phyloP scores from a whole-genome alignment of 2,113 vertebrate species.

The Burhinus bistriatus region DNA sequence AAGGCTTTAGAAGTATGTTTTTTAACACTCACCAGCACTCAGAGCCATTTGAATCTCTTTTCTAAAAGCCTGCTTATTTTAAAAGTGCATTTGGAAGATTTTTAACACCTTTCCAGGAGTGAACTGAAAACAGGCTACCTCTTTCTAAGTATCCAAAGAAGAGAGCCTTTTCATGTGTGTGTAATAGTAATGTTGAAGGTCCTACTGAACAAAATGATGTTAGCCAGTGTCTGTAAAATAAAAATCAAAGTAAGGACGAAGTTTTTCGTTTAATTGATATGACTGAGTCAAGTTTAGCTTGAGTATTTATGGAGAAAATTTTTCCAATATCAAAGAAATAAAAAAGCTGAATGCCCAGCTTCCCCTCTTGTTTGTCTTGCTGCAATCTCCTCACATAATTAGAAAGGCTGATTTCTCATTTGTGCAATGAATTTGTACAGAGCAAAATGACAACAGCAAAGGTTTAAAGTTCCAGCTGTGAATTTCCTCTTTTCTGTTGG shows the following conservation, averaged over 20 bases:
- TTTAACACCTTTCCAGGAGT: background rate
- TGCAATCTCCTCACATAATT: background rate
- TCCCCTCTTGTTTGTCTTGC: background rate
- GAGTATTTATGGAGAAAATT: background rate
- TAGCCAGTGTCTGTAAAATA: background rate
- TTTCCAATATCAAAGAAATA: background rate
- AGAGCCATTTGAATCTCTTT: constrained; percentile 11
- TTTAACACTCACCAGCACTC: background rate
- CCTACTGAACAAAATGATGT: background rate
- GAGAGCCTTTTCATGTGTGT: background rate
- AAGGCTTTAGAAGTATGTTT: background rate
- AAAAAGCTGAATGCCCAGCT: background rate
- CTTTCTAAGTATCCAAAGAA: background rate
- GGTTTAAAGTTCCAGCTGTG: background rate
- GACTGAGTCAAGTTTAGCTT: background rate
- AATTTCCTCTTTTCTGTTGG: background rate
- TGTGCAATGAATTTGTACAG: background rate
- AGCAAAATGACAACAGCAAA: background rate
- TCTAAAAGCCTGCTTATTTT: constrained; percentile 26
- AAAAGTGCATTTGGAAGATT: background rate
- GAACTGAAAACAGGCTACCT: background rate
- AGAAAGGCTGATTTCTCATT: background rate
- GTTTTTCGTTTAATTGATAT: background rate
- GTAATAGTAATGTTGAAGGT: background rate
- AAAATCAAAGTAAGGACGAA: background rate